These are phyloP conservation scores for Pardalotus punctatus DNA, from an alignment of 2,113 vertebrate species.

Conservation along the genomic window DNA sequence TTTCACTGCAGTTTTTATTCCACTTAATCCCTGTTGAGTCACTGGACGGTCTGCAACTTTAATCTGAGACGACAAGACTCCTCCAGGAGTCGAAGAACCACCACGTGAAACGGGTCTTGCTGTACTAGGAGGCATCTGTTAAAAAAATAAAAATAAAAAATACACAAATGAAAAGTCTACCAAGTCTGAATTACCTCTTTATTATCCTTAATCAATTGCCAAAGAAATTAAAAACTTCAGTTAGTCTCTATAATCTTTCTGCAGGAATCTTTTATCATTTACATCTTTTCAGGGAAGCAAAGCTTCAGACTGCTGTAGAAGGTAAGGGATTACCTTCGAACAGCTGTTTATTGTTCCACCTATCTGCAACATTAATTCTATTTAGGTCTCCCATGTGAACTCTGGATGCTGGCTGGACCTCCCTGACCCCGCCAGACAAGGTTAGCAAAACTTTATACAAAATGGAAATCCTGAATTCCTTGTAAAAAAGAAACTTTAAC, in stretches of 20 bases:
- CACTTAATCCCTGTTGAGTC: conserved; percentile 95
- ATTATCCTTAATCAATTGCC: neutral
- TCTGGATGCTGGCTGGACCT: neutral
- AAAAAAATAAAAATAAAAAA: neutral
- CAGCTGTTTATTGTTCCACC: neutral
- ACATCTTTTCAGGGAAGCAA: neutral
- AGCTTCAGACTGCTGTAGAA: neutral
- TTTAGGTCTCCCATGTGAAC: neutral
- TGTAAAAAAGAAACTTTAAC: neutral
- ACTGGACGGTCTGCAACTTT: conserved; percentile 94
- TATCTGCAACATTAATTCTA: neutral
- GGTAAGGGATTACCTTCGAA: neutral
- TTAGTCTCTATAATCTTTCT: neutral
- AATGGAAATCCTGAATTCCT: neutral
- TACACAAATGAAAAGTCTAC: neutral
- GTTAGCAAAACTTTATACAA: neutral
- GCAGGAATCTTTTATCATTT: neutral
- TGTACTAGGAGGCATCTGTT: conserved; percentile 85
- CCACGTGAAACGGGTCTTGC: conserved; percentile 81
- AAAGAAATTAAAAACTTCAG: neutral
- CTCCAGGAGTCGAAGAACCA: conserved; percentile 68
- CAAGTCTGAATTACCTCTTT: neutral
- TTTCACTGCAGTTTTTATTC: conserved; percentile 94
- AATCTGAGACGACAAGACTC: conserved; percentile 88
- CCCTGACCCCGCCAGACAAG: neutral